Conservation (phyloP, 2,797 vertebrate species). For the Tokudaia tokunoshimensis region DNA sequence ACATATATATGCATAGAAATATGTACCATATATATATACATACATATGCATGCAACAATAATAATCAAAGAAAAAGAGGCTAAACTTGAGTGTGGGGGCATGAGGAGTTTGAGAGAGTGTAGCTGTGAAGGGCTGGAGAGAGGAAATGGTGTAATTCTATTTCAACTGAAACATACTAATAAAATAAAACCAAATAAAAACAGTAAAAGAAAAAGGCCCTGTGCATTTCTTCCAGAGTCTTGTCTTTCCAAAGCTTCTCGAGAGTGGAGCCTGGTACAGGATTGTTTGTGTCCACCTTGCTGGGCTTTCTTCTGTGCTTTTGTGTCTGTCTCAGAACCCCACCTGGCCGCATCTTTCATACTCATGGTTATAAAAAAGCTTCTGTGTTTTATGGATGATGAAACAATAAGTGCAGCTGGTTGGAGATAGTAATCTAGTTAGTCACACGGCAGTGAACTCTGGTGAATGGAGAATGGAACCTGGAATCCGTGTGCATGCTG, state of each 20-base stretch:
- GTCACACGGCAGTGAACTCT: constrained; percentile 15
- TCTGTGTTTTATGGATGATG: constrained; percentile 49
- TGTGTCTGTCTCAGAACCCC: not conserved
- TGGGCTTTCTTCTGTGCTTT: not conserved
- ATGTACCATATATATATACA: not conserved
- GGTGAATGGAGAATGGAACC: constrained; percentile 54
- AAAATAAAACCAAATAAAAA: not conserved
- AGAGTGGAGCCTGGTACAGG: not conserved
- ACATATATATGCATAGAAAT: not conserved
- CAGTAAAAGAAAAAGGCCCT: not conserved
- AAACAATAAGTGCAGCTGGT: constrained; percentile 56
- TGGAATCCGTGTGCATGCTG: not conserved
- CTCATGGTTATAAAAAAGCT: constrained; percentile 11
- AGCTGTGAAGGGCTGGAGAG: not conserved
- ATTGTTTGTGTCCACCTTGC: not conserved
- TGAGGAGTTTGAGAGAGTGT: not conserved
- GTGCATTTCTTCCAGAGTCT: not conserved
- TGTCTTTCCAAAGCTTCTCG: constrained; percentile 33
- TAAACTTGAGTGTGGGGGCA: not conserved
- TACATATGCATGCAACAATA: not conserved
- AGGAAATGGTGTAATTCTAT: not conserved
- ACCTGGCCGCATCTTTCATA: not conserved
- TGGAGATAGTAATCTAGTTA: constrained; percentile 69
- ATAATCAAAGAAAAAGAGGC: not conserved
- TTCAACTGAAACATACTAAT: not conserved